A percentile compares a stretch with the other conserved stretches of the same genome.
phyloP scores from a whole-genome alignment of 2,888 invertebrate species.

The Meteorus colon region DNA sequence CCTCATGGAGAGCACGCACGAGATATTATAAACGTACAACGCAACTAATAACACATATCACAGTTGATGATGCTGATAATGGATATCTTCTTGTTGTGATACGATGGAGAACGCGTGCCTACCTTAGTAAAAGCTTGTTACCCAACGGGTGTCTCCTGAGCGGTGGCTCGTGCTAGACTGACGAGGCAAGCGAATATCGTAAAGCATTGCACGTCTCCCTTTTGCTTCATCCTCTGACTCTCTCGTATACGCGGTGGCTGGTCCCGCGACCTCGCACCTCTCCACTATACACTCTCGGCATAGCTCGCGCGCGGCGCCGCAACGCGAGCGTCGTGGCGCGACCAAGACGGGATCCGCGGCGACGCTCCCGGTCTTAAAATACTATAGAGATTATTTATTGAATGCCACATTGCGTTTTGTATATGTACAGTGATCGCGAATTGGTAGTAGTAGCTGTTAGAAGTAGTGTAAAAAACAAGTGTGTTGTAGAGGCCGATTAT shows the following conservation, averaged over 20 bases:
- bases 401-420: neutral
- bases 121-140: conserved; percentile 67
- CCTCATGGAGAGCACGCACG: neutral
- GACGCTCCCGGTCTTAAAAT: conserved; percentile 42
- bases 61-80: neutral
- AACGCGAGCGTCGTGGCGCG: conserved; percentile 10
- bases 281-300: conserved; percentile 39
- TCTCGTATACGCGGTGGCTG: conserved; percentile 29
- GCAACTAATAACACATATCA: neutral
- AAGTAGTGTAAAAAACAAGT: neutral
- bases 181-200: conserved; percentile 57
- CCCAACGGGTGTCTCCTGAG: conserved; percentile 68
- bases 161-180: conserved; percentile 72
- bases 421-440: neutral
- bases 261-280: conserved; percentile 48
- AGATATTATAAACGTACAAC: neutral
- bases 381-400: conserved; percentile 43
- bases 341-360: conserved; percentile 7
- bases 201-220: conserved; percentile 55
- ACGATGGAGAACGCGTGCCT: conserved; percentile 47
- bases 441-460: neutral
- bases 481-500: neutral
- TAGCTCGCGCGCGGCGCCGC: conserved; percentile 29
- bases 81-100: conserved; percentile 20
- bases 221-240: conserved; percentile 38